Conservation (phyloP, 2,888 invertebrate genomes). For the Polydrusus tereticollis region DNA sequence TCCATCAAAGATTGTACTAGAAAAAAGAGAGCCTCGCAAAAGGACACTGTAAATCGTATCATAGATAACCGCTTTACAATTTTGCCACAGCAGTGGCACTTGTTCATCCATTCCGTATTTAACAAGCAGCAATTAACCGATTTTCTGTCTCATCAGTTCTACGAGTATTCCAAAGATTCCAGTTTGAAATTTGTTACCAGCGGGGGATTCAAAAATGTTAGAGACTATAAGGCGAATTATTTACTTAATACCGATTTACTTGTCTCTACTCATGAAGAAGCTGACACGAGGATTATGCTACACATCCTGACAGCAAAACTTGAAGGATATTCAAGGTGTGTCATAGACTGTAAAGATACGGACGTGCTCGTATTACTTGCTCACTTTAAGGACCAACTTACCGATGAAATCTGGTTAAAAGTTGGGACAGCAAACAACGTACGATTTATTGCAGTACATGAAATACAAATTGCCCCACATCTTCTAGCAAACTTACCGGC, state of each 20-base stretch:
- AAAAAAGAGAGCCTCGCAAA: neutral
- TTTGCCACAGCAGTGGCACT: slow-evolving; percentile 48
- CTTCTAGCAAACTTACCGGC: neutral
- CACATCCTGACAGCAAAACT: slow-evolving; percentile 8
- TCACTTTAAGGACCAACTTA: slow-evolving; percentile 33
- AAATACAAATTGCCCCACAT: neutral
- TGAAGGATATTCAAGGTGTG: neutral
- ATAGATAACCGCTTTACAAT: slow-evolving; percentile 21
- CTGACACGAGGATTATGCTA: slow-evolving; percentile 46
- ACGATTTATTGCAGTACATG: neutral
- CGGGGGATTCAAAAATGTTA: neutral
- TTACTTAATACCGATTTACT: slow-evolving; percentile 20
- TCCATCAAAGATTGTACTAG: neutral
- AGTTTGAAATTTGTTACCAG: neutral
- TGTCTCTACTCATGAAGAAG: slow-evolving; percentile 44
- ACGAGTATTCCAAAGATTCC: neutral
- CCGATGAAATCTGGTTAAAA: neutral
- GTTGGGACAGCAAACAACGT: neutral
- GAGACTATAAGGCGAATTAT: neutral
- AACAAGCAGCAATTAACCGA: slow-evolving; percentile 44
- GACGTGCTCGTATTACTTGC: neutral
- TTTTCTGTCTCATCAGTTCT: slow-evolving; percentile 26
- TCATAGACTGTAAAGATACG: neutral
- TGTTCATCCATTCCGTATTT: slow-evolving; percentile 44
- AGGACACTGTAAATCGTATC: neutral